A percentile compares a stretch with the other conserved stretches of the same genome.
phyloP scores from a whole-genome alignment of 1,140 invertebrate species.

The Metaphire vulgaris region DNA sequence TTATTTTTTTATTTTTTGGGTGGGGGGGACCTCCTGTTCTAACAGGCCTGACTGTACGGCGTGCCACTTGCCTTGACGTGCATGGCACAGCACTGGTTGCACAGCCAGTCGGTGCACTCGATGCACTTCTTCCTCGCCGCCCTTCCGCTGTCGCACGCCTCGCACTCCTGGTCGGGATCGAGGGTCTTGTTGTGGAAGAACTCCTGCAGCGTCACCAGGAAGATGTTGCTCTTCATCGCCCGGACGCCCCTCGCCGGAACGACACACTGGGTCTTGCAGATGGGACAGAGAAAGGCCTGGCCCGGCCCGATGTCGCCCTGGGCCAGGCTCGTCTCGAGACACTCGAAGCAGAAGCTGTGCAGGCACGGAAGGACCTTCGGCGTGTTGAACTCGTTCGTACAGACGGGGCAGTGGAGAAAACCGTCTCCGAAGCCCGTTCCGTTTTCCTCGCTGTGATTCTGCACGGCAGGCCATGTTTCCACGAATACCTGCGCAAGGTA shows the following conservation, averaged over 20 bases:
- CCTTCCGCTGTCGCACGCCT: conserved; percentile 26
- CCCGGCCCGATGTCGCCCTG: conserved; percentile 27
- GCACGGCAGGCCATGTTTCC: background rate
- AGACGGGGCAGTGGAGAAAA: conserved; percentile 27
- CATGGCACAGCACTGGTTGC: conserved; percentile 28
- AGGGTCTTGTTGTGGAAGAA: conserved; percentile 28
- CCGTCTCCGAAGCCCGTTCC: conserved; percentile 1
- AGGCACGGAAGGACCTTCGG: conserved; percentile 29
- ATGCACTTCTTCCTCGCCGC: conserved; percentile 26
- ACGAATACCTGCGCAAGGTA: background rate
- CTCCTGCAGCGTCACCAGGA: conserved; percentile 29
- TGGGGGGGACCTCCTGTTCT: too few species aligned
- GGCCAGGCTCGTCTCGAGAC: conserved; percentile 20
- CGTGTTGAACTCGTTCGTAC: conserved; percentile 23
- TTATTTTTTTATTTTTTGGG: too few species aligned
- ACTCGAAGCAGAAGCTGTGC: conserved; percentile 31
- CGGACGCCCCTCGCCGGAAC: conserved; percentile 26
- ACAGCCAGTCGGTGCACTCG: conserved; percentile 31
- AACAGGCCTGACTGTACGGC: too few species aligned
- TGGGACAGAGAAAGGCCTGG: conserved; percentile 29
- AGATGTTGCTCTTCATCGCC: conserved; percentile 30
- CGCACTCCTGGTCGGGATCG: conserved; percentile 23
- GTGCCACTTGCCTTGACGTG: conserved; percentile 20
- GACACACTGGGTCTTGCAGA: conserved; percentile 28
- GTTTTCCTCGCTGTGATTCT: background rate